phyloP scores from a whole-genome alignment of 2,113 vertebrate genomes.

The Lampris incognitus region DNA sequence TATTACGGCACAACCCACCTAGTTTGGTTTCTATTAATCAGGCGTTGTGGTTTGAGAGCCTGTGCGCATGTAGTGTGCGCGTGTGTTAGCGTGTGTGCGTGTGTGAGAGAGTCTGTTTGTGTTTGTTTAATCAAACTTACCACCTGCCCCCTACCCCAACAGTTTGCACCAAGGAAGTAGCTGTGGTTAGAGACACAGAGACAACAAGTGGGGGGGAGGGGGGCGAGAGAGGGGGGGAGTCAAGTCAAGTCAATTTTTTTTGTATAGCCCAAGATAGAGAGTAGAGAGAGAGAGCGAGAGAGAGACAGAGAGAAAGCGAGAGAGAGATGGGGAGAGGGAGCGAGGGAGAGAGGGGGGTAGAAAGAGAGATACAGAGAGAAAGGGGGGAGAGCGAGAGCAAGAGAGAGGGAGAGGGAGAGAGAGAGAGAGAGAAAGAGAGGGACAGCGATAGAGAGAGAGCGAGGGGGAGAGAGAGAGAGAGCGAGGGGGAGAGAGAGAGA shows the following conservation, averaged over 20 bases:
- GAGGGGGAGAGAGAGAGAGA: not conserved
- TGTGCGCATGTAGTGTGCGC: not conserved
- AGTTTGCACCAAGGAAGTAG: slow-evolving; percentile 67
- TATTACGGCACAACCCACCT: not conserved
- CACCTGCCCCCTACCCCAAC: slow-evolving; percentile 67
- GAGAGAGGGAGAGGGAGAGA: too few relatives aligned
- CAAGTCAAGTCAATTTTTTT: too few relatives aligned
- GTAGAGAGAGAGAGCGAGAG: too few relatives aligned
- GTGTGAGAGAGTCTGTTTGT: slow-evolving; percentile 9
- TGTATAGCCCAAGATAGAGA: too few relatives aligned
- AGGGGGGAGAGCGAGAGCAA: too few relatives aligned
- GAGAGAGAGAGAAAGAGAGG: not conserved
- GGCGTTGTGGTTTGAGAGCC: slow-evolving; percentile 46
- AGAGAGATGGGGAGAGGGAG: too few relatives aligned
- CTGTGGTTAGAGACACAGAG: slow-evolving; percentile 63
- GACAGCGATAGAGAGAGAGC: not conserved
- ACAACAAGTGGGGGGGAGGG: not conserved
- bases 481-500: slow-evolving; percentile 38
- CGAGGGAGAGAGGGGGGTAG: slow-evolving; percentile 1
- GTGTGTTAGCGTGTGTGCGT: slow-evolving; percentile 18
- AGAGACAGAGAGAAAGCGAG: too few relatives aligned
- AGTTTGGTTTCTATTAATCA: slow-evolving; percentile 58
- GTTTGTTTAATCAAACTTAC: slow-evolving; percentile 47
- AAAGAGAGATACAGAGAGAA: not conserved
- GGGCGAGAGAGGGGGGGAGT: not conserved